Base-by-base conservation (phyloP, 1,140 invertebrate genomes). In the Aporrectodea caliginosa region DNA sequence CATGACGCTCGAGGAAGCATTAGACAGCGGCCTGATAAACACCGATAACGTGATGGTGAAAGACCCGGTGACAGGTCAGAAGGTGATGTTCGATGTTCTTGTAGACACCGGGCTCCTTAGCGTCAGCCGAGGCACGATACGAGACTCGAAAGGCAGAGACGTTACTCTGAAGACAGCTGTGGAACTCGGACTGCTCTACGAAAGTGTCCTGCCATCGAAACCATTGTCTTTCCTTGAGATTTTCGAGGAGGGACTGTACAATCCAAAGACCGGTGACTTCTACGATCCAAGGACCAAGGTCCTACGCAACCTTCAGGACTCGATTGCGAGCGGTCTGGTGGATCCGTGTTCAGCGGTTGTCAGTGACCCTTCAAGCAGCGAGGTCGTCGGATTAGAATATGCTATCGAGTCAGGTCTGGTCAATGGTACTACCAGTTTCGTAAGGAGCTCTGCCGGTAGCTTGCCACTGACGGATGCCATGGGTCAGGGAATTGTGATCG, bases 251-350 rank as follows among this genome's bases (percentile, higher is more conserved):
- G 43, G 68, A 2, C 71, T 81, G 27, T 81, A 81, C 43, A 77
- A 81, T 73, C 77, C 80, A 27, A 22, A 68, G 14, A 81, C 80
- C 16, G 80, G 80, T 16, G 92, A 95, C 85, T 90, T 98, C 77
- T 87, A 94, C 78, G 93, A 98, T 88, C 91, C 92, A 12, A 90
- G 91, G 81, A 92, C 91, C 68, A 92, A 92, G 82, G 92, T 92
- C 86, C 90, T 92, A 82, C 90, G 98, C 83, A 93, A 93, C 82
- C 91, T 96, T 73, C 93, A 95, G 83, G 92, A 94, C 85, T 95
- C 95, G 43, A 93, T 98, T 75, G 92, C 93, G 85, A 91, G 92
- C 68, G 93, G 93, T 85, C 90, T 95, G 75, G 77, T 86, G 69
- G 74, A 81, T 74, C 76, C 77, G 16, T 35, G 29, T 0, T 81